Conservation (phyloP, 2,797 vertebrate genomes). For the Corythornis leucogaster region DNA sequence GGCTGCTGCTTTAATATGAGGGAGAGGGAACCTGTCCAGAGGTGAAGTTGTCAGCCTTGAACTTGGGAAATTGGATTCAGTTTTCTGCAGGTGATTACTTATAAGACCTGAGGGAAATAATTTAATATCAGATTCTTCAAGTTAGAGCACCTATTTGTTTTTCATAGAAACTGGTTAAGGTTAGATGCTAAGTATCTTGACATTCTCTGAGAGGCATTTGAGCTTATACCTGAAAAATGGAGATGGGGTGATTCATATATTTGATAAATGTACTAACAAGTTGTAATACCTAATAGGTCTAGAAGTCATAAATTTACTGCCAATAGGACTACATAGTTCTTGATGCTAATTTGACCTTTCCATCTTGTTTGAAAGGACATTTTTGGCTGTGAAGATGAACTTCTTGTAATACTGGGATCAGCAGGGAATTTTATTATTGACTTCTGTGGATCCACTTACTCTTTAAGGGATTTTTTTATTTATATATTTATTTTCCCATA, state of each 20-base stretch:
- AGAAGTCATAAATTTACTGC: background rate
- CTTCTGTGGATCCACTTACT: background rate
- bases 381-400: background rate
- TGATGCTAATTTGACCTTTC: slow-evolving; percentile 40
- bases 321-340: background rate
- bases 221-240: background rate
- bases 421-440: background rate
- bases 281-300: background rate
- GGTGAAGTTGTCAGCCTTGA: background rate
- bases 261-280: slow-evolving; percentile 18
- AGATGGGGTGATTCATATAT: background rate
- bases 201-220: background rate
- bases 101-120: background rate
- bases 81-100: slow-evolving; percentile 2
- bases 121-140: slow-evolving; percentile 13
- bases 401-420: background rate
- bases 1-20: background rate
- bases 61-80: background rate
- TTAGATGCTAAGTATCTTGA: slow-evolving; percentile 5
- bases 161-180: background rate
- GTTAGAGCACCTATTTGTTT: background rate
- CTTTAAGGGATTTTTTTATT: background rate
- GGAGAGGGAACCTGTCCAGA: background rate
- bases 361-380: background rate
- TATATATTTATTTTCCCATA: background rate